Base-by-base conservation (phyloP, 2,888 invertebrate genomes). In the Drosophila nigricruria region DNA sequence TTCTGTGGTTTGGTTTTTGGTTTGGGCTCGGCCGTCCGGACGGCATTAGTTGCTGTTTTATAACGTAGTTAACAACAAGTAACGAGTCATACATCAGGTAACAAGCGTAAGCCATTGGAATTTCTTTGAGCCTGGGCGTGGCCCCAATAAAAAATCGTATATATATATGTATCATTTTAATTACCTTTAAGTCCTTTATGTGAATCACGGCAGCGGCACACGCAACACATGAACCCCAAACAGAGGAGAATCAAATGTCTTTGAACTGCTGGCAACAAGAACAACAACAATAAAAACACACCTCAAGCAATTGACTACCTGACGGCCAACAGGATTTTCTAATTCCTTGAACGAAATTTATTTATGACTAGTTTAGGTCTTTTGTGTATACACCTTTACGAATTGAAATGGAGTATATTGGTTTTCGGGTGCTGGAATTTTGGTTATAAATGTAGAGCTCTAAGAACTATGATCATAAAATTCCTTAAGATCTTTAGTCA, bases 1-100 rank as follows among this genome's bases (percentile, higher is more conserved):
- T 73, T 80, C 86, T 88, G 88, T 77, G 88, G 83, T 83, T 81
- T 77, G 42, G 74, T 60, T 78, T 84, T 79, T 71, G 71, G 73
- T 32, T 73, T 75, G 49, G 45, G 59, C 47, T 61, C 27, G 49
- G 34, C 12, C 27, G 49, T 25, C 12, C 30, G 30, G 30, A 5
- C 42, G 32, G 58, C 34, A 47, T 36, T 34, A 43, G 58, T 61
- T 50, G 38, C 49, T 60, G 59, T 58, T 68, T 59, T 27, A 56
- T 71, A 49, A 40, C 42, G 23, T 27, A 34, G 40, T 30, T 62
- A 59, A 14, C 27, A 27, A 9, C 61, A 45, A 61, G 67, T 43
- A 65, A 62, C 43, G 64, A 56, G 53, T 12, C 45, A 74, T 42
- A 54, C 50, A 49, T 70, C 65, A 25, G 59, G 47, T 66, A 59